Evolutionary conservation across 2,797 vertebrate genomes (phyloP).

Genomic region (Poliocrania exsul): DNA sequence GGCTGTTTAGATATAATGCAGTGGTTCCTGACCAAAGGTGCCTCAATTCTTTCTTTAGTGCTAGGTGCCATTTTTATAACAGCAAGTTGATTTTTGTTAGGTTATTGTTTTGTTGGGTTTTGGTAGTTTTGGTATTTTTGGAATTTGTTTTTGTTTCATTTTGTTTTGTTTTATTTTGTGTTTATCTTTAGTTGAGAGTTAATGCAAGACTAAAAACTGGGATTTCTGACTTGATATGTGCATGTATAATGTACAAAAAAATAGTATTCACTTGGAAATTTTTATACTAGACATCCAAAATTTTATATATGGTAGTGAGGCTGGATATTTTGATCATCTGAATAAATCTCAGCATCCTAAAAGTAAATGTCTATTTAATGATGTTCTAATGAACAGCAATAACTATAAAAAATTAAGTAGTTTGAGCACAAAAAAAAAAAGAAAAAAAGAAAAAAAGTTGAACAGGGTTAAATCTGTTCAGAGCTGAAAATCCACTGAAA

Average conservation of each 20-base stretch:
- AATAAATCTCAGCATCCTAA: not conserved
- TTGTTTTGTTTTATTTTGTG: not conserved
- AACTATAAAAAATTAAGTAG: not conserved
- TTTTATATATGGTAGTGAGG: not conserved
- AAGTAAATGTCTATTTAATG: not conserved
- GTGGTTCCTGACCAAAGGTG: not conserved
- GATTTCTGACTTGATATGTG: not conserved
- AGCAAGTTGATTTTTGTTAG: rapidly evolving
- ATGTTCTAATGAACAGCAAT: not conserved
- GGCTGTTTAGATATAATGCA: not conserved
- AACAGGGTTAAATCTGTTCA: not conserved
- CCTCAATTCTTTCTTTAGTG: not conserved
- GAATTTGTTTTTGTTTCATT: not conserved
- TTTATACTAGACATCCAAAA: not conserved
- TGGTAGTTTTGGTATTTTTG: rapidly evolving
- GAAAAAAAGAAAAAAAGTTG: not conserved
- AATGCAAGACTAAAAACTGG: not conserved
- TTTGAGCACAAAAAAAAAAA: not conserved
- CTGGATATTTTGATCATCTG: not conserved
- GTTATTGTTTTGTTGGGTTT: rapidly evolving
- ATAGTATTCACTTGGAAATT: not conserved
- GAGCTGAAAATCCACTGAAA: not conserved
- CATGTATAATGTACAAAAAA: not conserved
- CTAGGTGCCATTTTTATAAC: not conserved
- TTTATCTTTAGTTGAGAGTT: rapidly evolving